These are phyloP conservation scores for Atta cephalotes DNA, from an alignment of 1,140 invertebrate genomes.

Conservation along the genomic window DNA sequence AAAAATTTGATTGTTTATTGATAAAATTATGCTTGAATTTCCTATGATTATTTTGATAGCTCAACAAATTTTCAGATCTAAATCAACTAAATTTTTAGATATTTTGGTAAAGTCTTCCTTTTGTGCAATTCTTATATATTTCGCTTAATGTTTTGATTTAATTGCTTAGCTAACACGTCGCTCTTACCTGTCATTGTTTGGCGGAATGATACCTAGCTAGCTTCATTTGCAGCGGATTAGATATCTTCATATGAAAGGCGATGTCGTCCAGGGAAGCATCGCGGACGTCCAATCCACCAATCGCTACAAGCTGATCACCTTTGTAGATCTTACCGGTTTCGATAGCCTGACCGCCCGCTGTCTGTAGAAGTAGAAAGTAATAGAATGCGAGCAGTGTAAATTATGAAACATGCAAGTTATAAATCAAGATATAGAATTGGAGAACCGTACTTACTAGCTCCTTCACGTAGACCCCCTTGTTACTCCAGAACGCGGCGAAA, in stretches of 20 bases:
- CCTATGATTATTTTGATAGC: no score
- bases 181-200: conserved; percentile 80
- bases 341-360: conserved; percentile 96
- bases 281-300: conserved; percentile 96
- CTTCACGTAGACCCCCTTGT: conserved; percentile 96
- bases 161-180: background rate
- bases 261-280: conserved; percentile 93
- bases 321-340: conserved; percentile 96
- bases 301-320: conserved; percentile 96
- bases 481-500: conserved; percentile 94
- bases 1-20: no score
- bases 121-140: background rate
- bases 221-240: conserved; percentile 83
- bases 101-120: no score
- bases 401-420: background rate
- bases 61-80: no score
- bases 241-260: conserved; percentile 83
- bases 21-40: no score
- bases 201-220: conserved; percentile 81
- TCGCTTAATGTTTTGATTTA: background rate
- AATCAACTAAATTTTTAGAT: no score
- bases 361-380: conserved; percentile 85
- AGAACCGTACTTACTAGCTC: conserved; percentile 92
- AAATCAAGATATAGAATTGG: background rate
- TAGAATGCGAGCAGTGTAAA: background rate